Evolutionary conservation across 2,888 invertebrate genomes (phyloP), one percentile per base, ranked within the genome.

Genomic region (Empis livida): DNA sequence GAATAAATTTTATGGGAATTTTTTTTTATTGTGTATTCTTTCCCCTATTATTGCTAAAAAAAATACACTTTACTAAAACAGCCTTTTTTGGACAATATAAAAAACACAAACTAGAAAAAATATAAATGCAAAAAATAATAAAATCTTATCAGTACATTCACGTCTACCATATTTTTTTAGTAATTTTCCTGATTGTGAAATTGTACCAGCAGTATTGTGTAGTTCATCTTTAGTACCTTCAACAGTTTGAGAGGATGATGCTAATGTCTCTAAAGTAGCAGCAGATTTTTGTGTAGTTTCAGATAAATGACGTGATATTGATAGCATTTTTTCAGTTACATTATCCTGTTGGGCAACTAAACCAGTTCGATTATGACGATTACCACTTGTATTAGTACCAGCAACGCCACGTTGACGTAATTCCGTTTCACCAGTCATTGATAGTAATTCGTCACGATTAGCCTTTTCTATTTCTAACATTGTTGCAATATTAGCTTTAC

Each of bases 61-160:
- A 20, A 6, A 27, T 8, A 6, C 23, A 27, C 5, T 27, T 27
- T 27, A 52, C 73, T 70, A 87, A 71, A 90, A 89, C 53, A 91
- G 65, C 60, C 96, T 75, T 65, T 92, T 94, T 62, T 92, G 91
- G 43, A 96, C 78, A 59, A 96, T 90, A 62, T 96, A 96, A 58
- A 93, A 73, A 42, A 93, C 92, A 56, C 92, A 92, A 13, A 88
- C 88, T 55, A 91, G 71, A 65, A 93, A 93, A 71, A 94, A 88
- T 5, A 81, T 75, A 66, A 93, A 86, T 49, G 91, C 90, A 61
- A 93, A 81, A 56, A 84, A 80, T 62, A 92, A 77, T 10, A 97
- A 75, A 48, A 94, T 79, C 74, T 94, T 95, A 64, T 97, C 96
- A 0, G 96, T 97, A 54, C 92, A 84, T 71, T 97, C 96, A 35